Percentiles rank a stretch among this genome's conserved stretches.
Evolutionary conservation across 1,140 invertebrate species (phyloP).

Genomic region (Frieseomelitta varia): DNA sequence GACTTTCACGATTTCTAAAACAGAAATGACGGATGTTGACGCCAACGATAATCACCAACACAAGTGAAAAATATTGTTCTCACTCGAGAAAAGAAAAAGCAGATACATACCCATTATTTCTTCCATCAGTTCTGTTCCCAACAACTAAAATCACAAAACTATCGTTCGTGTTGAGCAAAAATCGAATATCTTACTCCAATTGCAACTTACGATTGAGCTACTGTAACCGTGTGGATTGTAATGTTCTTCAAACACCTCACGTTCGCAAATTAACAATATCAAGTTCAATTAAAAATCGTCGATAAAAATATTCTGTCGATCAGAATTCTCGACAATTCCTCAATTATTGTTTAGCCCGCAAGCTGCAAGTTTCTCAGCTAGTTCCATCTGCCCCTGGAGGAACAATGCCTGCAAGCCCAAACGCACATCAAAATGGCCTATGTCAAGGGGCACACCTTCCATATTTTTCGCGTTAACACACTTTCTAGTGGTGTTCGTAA

Average conservation of each 20-base stretch:
- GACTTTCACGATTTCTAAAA: constrained; percentile 70
- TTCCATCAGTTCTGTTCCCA: constrained; percentile 23
- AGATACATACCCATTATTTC: constrained; percentile 54
- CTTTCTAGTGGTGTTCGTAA: background rate
- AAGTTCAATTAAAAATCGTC: background rate
- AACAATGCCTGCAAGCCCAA: constrained; percentile 61
- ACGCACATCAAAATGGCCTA: constrained; percentile 73
- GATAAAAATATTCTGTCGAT: background rate
- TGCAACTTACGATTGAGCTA: background rate
- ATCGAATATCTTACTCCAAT: background rate
- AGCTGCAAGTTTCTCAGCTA: constrained; percentile 3
- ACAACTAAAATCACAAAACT: background rate
- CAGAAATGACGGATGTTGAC: constrained; percentile 28
- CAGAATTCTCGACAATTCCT: background rate
- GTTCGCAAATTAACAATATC: background rate
- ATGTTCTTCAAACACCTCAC: background rate
- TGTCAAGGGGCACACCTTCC: constrained; percentile 70
- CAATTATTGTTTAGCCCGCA: background rate
- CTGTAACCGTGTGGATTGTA: background rate
- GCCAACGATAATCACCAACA: background rate
- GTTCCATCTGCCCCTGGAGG: constrained; percentile 63
- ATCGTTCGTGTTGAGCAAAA: background rate
- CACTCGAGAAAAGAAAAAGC: constrained; percentile 5
- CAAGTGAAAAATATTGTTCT: background rate
- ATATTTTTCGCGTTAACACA: constrained; percentile 1